Evolutionary conservation across 2,113 vertebrate species (phyloP).

Genomic region (Odobenus rosmarus): DNA sequence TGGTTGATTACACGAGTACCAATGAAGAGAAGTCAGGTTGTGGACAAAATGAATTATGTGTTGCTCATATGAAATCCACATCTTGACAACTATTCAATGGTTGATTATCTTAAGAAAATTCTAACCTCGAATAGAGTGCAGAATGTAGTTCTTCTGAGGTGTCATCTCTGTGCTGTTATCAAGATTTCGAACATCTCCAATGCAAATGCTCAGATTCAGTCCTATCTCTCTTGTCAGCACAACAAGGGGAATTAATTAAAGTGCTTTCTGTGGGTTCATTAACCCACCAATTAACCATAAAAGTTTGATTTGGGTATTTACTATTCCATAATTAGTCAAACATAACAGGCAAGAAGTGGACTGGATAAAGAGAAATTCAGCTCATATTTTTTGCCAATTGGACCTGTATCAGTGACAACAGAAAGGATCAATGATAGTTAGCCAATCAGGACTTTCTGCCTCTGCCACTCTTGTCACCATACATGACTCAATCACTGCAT

Average conservation of each 20-base stretch:
- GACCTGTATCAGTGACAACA: background rate
- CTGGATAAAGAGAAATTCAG: slow-evolving; percentile 8
- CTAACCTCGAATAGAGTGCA: background rate
- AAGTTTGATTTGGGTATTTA: slow-evolving; percentile 50
- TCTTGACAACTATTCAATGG: background rate
- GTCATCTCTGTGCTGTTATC: background rate
- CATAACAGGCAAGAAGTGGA: slow-evolving; percentile 6
- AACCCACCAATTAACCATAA: slow-evolving; percentile 72
- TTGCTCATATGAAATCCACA: background rate
- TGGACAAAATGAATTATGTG: background rate
- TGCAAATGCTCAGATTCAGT: background rate
- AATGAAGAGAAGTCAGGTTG: background rate
- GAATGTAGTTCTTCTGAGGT: background rate
- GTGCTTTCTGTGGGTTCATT: slow-evolving; percentile 48
- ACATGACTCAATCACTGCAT: background rate
- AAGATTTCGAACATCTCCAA: background rate
- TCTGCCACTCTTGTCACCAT: background rate
- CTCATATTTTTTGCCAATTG: slow-evolving; percentile 8
- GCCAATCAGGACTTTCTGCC: background rate
- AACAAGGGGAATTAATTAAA: slow-evolving; percentile 72
- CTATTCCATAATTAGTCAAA: slow-evolving; percentile 58
- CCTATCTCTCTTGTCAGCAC: slow-evolving; percentile 34
- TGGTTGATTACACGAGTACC: background rate
- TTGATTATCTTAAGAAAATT: background rate
- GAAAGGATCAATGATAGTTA: background rate